These are phyloP conservation scores for Helicoverpa assulta DNA, from an alignment of 2,888 invertebrate genomes.

Conservation along the genomic window DNA sequence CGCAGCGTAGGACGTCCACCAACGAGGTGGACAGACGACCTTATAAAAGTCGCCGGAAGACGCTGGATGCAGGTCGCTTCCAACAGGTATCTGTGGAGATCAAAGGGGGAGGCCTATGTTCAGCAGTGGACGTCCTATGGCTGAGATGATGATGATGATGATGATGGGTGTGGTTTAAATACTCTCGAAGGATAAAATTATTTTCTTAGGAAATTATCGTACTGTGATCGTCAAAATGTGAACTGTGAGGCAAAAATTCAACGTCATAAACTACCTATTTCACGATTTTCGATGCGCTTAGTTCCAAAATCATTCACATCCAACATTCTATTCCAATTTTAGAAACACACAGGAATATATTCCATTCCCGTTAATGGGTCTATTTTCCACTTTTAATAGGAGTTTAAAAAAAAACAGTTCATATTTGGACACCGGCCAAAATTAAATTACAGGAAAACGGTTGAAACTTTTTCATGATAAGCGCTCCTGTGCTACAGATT, in stretches of 20 bases:
- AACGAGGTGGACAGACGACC: no score
- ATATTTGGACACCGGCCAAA: conserved; percentile 62
- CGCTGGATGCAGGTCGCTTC: no score
- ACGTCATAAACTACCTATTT: conserved; percentile 43
- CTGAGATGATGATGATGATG: no score
- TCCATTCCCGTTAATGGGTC: conserved; percentile 37
- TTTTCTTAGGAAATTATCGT: not conserved
- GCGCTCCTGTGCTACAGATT: conserved; percentile 48
- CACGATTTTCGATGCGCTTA: conserved; percentile 50
- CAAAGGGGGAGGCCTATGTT: no score
- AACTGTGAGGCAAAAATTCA: no score
- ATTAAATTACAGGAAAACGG: conserved; percentile 62
- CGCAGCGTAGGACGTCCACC: no score
- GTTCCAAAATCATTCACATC: conserved; percentile 8
- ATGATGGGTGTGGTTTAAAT: conserved; percentile 31
- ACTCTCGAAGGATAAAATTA: conserved; percentile 27
- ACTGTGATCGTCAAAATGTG: no score
- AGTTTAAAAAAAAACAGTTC: conserved; percentile 47
- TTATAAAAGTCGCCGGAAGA: no score
- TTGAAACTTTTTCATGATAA: conserved; percentile 56
- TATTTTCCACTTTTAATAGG: conserved; percentile 52
- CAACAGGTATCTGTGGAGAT: no score
- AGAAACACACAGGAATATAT: conserved; percentile 34
- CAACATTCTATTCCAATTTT: conserved; percentile 27
- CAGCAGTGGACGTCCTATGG: no score